Base-by-base conservation (phyloP, 53 echinoderm and acorn worm genomes). In the Hippasteria phrygiana region DNA sequence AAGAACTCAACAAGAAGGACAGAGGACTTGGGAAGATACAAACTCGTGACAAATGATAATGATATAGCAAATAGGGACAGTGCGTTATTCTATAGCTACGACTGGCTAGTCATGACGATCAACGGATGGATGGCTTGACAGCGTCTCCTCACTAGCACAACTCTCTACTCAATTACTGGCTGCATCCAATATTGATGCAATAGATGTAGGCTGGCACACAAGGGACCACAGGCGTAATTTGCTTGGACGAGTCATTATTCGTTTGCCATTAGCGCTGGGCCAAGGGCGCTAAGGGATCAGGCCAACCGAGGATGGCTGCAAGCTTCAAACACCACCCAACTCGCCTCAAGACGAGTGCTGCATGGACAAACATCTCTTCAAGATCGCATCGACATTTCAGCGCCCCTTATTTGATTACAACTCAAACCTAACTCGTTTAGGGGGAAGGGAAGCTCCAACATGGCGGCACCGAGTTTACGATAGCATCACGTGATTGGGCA, bases 191-290 rank as follows among this genome's bases (percentile, higher is more conserved):
- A 90, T 90, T 82, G 55, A 90, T 80, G 90, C 90, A 85, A 85
- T 85, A 85, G 85, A 85, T 85, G 85, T 85, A 85, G 85, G 85
- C 69, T 85, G 50, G 85, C 85, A 85, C 85, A 85, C 85, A 71
- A 72, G 90, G 82, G 81, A 81, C 55, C 74, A 73, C 55, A 35
- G 82, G 73, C 90, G 82, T 90, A 90, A 90, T 90, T 90, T 90
- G 73, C 90, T 81, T 73, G 80, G 90, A 82, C 90, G 82, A 81
- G 73, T 90, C 90, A 90, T 90, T 90, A 90, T 90, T 81, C 90
- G 72, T 59, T 90, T 55, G 73, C 82, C 90, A 90, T 90, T 90
- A 90, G 90, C 82, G 81, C 73, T 81, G 73, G 85, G 71, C 85
- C 85, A 85, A 85, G 85, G 85, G 85, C 85, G 85, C 85, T 71